Evolutionary conservation across 2,888 invertebrate species (phyloP), one percentile per base, ranked within the genome.

Genomic region (Leptinotarsa haldemani): DNA sequence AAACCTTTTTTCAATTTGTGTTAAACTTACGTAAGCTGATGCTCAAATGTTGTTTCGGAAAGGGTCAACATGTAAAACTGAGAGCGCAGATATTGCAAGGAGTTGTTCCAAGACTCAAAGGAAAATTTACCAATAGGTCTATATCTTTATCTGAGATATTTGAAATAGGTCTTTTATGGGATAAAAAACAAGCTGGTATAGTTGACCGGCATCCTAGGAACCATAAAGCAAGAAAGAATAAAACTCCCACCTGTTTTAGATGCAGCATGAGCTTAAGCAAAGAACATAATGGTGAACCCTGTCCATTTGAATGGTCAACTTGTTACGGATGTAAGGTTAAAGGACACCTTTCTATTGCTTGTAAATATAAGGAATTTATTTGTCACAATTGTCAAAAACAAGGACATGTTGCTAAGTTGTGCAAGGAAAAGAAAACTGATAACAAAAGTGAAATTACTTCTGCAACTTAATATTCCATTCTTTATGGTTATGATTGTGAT

Each of bases 321-420:
- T 77, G 77, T 47, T 67, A 61, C 3, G 12, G 58, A 20, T 77
- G 77, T 46, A 52, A 65, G 13, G 46, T 74, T 48, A 74, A 68
- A 64, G 77, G 77, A 15, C 77, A 77, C 47, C n/a, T 77, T 18
- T 63, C 69, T 50, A 22, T 65, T 48, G 75, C 75, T 58, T 77
- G 77, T 53, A 77, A 77, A 64, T 77, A 77, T 52, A 75, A 75
- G 52, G 72, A 75, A 4, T n/a, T 66, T 3, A 46, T 18, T 56
- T 77, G 77, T 50, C 64, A 74, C 47, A 74, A 74, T 16, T 77
- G 77, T 48, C 16, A 66, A n/a, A 40, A 25, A n/a, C 52, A 61
- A 22, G 77, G 77, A 64, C 77, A 75, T 30, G 53, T 77, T 63
- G 47, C 52, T 20, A 77, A 70, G 52, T 52, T 77, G 61, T 77